Percentiles rank a stretch among this genome's conserved stretches.
These are phyloP conservation scores for Drosophila differens DNA, from an alignment of 2,888 invertebrate species.

Conservation along the genomic window DNA sequence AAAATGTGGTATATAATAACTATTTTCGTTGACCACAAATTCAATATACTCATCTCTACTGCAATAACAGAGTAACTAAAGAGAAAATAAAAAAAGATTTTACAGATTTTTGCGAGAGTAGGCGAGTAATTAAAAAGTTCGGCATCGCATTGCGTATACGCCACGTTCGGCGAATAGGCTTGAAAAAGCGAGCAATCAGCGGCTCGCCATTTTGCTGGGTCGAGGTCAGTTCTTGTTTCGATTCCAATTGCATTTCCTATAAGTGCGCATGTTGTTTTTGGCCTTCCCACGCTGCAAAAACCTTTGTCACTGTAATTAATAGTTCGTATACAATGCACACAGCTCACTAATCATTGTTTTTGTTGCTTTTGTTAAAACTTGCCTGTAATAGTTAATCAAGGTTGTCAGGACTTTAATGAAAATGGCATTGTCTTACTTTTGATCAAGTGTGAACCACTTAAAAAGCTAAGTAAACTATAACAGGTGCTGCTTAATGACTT, in stretches of 20 bases:
- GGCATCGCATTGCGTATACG: conserved; percentile 66
- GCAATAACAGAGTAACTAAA: background rate
- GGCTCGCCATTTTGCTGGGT: conserved; percentile 33
- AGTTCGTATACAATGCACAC: conserved; percentile 32
- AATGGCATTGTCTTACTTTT: conserved; percentile 27
- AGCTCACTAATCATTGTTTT: background rate
- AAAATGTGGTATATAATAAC: background rate
- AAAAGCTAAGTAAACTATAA: conserved; percentile 5
- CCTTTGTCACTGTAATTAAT: conserved; percentile 47
- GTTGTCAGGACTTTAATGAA: conserved; percentile 21
- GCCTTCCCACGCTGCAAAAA: conserved; percentile 14
- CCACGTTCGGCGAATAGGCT: conserved; percentile 34
- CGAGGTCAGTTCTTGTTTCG: conserved; percentile 46
- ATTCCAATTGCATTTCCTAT: conserved; percentile 54
- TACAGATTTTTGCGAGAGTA: conserved; percentile 19
- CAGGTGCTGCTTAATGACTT: background rate
- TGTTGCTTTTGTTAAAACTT: background rate
- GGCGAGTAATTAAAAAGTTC: conserved; percentile 73
- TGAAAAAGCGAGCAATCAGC: conserved; percentile 51
- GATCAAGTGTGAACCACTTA: conserved; percentile 2
- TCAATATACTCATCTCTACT: background rate
- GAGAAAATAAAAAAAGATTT: conserved; percentile 1
- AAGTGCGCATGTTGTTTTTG: conserved; percentile 19
- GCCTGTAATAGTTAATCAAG: conserved; percentile 9
- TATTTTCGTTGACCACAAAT: background rate